phyloP scores from a whole-genome alignment of 2,797 vertebrate species.

The Danio aesculapii region DNA sequence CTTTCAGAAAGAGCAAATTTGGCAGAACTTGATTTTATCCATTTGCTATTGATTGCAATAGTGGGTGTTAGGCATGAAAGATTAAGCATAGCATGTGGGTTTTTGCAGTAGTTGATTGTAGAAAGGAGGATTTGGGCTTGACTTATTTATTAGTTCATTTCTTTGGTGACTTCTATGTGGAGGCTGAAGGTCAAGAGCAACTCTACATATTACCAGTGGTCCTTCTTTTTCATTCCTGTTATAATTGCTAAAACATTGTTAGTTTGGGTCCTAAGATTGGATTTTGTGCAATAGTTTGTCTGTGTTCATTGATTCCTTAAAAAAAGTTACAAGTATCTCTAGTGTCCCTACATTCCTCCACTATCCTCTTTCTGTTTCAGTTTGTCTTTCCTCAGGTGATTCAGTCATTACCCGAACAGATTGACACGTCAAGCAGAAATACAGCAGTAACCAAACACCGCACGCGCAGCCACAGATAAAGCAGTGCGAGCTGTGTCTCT shows the following conservation, averaged over 20 bases:
- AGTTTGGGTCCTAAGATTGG: background rate
- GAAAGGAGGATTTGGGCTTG: background rate
- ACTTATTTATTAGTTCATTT: background rate
- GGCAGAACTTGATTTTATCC: background rate
- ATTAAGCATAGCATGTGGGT: background rate
- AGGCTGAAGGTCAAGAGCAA: background rate
- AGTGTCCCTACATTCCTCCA: slow-evolving; percentile 38
- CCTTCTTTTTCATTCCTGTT: background rate
- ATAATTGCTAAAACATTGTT: background rate
- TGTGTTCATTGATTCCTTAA: background rate
- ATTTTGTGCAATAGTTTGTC: background rate
- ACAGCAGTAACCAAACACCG: slow-evolving; percentile 60
- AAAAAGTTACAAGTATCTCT: no score
- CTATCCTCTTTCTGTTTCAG: slow-evolving; percentile 62
- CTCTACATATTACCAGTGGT: background rate
- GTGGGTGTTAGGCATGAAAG: background rate
- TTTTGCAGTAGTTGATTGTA: background rate
- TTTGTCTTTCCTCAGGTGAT: slow-evolving; percentile 50
- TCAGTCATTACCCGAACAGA: slow-evolving; percentile 66
- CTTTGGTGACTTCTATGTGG: background rate
- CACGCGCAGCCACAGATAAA: slow-evolving; percentile 58
- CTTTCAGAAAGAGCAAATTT: background rate
- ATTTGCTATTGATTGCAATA: background rate
- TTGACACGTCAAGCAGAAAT: slow-evolving; percentile 68
- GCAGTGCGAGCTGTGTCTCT: slow-evolving; percentile 57